Percentiles rank a stretch among this genome's conserved stretches.
phyloP scores from a whole-genome alignment of 2,113 vertebrate species.

The Ariopsis seemanni region DNA sequence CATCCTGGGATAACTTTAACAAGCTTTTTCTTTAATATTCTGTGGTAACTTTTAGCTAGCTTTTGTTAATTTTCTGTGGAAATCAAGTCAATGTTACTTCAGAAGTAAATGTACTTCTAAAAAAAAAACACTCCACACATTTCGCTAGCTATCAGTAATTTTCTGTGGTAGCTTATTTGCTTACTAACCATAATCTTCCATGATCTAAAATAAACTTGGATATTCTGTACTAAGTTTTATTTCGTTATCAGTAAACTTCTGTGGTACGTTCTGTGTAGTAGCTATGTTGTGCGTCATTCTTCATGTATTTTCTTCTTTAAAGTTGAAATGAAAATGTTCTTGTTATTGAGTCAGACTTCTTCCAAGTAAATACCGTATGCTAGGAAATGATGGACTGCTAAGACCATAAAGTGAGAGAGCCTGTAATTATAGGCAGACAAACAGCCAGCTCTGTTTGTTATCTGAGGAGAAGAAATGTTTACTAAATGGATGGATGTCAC shows the following conservation, averaged over 20 bases:
- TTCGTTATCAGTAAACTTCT: not conserved
- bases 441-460: constrained; percentile 29
- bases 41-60: not conserved
- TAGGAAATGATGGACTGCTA: constrained; percentile 8
- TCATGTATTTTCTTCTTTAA: not conserved
- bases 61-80: too few relatives aligned
- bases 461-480: constrained; percentile 16
- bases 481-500: not conserved
- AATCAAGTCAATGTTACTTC: not conserved
- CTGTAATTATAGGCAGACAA: constrained; percentile 24
- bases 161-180: not conserved
- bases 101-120: not conserved
- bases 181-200: not conserved
- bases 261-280: not conserved
- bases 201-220: not conserved
- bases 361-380: not conserved
- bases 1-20: not conserved
- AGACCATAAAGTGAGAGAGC: not conserved
- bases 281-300: not conserved
- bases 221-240: not conserved
- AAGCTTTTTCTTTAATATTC: not conserved
- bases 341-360: not conserved
- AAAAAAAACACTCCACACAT: not conserved
- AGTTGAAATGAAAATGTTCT: not conserved
- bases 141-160: not conserved